A percentile compares a stretch with the other conserved stretches of the same genome.
These are phyloP conservation scores for Drosophila nigrodunni DNA, from an alignment of 1,140 invertebrate species.

Conservation along the genomic window DNA sequence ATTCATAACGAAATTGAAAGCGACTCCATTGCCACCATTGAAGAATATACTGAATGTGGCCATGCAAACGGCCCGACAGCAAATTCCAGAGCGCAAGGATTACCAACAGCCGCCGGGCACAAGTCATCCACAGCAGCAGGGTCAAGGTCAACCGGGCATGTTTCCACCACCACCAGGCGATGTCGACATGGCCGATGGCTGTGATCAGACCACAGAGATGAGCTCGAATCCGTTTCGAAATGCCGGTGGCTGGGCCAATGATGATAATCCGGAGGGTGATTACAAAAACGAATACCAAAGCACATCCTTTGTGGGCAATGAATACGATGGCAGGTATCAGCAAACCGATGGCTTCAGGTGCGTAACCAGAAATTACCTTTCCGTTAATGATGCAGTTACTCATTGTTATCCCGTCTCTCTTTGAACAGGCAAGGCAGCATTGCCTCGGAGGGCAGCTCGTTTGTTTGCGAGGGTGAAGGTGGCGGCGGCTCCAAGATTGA, in stretches of 20 bases:
- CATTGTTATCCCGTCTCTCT: constrained; percentile 17
- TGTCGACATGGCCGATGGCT: constrained; percentile 84
- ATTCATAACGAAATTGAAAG: constrained; percentile 84
- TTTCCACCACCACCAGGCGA: constrained; percentile 86
- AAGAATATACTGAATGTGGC: constrained; percentile 91
- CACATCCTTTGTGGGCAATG: constrained; percentile 75
- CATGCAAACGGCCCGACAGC: constrained; percentile 91
- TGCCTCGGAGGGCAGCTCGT: constrained; percentile 86
- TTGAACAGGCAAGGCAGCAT: constrained; percentile 86
- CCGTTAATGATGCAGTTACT: constrained; percentile 12
- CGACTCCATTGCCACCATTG: constrained; percentile 87
- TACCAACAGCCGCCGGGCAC: constrained; percentile 77
- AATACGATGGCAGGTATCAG: constrained; percentile 83
- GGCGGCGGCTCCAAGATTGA: constrained; percentile 94
- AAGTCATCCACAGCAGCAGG: constrained; percentile 84
- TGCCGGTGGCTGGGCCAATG: constrained; percentile 64
- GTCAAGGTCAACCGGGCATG: constrained; percentile 45
- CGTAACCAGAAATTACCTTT: constrained; percentile 3
- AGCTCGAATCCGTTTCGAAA: constrained; percentile 82
- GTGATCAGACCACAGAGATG: constrained; percentile 72
- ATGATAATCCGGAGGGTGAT: constrained; percentile 47
- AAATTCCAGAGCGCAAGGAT: constrained; percentile 89
- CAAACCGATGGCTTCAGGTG: constrained; percentile 84
- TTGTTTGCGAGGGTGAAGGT: constrained; percentile 88
- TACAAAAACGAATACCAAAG: constrained; percentile 73